Evolutionary conservation across 1,140 invertebrate species (phyloP).

Genomic region (Orius insidiosus): DNA sequence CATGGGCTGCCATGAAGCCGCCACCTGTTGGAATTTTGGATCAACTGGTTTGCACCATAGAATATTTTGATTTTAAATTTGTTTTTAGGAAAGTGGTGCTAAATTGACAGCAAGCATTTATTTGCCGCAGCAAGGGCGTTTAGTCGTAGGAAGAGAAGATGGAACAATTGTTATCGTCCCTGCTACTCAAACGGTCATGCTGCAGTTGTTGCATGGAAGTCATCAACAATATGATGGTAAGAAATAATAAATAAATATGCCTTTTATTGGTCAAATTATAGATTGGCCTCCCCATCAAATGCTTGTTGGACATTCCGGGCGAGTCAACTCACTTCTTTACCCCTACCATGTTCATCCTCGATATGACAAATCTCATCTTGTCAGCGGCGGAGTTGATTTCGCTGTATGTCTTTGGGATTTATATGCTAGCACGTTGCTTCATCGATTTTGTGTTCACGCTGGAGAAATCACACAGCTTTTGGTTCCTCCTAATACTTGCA

Average conservation of each 20-base stretch:
- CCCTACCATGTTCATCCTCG: constrained; percentile 82
- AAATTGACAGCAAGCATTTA: constrained; percentile 85
- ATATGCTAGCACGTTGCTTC: constrained; percentile 64
- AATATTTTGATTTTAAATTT: constrained; percentile 16
- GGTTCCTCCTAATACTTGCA: constrained; percentile 82
- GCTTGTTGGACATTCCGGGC: constrained; percentile 74
- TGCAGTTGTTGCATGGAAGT: constrained; percentile 78
- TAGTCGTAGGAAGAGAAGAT: constrained; percentile 89
- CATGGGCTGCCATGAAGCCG: constrained; percentile 74
- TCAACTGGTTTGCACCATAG: constrained; percentile 57
- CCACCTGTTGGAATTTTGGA: constrained; percentile 79
- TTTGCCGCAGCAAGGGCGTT: constrained; percentile 73
- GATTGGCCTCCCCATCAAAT: constrained; percentile 83
- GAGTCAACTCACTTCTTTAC: constrained; percentile 89
- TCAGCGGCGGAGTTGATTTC: constrained; percentile 95
- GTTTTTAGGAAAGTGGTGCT: constrained; percentile 30
- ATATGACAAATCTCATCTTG: constrained; percentile 78
- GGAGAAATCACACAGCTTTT: constrained; percentile 79
- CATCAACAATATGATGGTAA: constrained; percentile 72
- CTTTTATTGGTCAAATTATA: constrained; percentile 25
- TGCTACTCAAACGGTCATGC: constrained; percentile 85
- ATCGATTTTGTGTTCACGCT: constrained; percentile 93
- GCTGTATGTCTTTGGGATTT: constrained; percentile 96
- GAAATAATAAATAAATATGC: not conserved
- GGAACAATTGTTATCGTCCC: constrained; percentile 94